phyloP scores from a whole-genome alignment of 1,140 invertebrate genomes.

The Gryon sp. region DNA sequence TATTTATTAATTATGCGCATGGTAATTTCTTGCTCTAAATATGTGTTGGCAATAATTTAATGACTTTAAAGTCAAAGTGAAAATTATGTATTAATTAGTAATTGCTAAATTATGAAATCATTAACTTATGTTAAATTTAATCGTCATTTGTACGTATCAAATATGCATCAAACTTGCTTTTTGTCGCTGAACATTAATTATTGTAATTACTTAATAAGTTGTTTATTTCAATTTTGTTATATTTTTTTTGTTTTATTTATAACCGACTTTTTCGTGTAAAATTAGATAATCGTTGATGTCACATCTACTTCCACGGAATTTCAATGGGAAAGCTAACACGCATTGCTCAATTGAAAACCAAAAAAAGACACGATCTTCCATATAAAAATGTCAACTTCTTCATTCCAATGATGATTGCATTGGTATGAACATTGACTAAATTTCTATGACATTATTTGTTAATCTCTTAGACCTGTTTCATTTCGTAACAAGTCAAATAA shows the following conservation, averaged over 20 bases:
- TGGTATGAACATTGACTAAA: not conserved
- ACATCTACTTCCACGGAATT: conserved; percentile 4
- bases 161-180: conserved; percentile 7
- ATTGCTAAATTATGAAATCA: conserved; percentile 24
- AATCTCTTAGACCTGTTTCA: conserved; percentile 22
- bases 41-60: conserved; percentile 26
- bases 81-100: conserved; percentile 43
- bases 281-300: conserved; percentile 31
- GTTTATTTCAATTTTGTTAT: not conserved
- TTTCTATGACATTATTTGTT: conserved; percentile 32
- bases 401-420: conserved; percentile 15
- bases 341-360: conserved; percentile 24
- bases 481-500: conserved; percentile 8
- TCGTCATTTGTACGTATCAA: too few species aligned
- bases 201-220: conserved; percentile 40
- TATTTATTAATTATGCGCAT: conserved; percentile 25
- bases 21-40: conserved; percentile 27
- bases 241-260: conserved; percentile 4
- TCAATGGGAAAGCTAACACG: conserved; percentile 28
- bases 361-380: conserved; percentile 31
- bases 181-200: conserved; percentile 46
- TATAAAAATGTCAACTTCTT: conserved; percentile 39
- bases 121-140: conserved; percentile 24
- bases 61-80: conserved; percentile 32
- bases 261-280: too few species aligned